Percentiles rank a stretch among this genome's conserved stretches.
These are phyloP conservation scores for Chrysemys picta DNA, from an alignment of 2,113 vertebrate genomes.

Conservation along the genomic window DNA sequence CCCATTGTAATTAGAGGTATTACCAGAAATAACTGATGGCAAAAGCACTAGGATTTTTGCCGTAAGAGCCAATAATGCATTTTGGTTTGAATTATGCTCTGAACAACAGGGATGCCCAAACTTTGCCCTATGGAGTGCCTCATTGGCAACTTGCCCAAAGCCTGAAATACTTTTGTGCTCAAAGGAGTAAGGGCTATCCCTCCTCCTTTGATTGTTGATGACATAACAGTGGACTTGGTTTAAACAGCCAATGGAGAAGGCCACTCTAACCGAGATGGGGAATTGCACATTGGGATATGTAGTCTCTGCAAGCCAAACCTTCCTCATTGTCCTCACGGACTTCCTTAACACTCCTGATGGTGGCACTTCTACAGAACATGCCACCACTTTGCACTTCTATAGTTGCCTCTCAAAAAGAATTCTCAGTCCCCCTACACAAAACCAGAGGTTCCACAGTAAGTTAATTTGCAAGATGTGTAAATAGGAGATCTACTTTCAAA, in stretches of 20 bases:
- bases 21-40: not conserved
- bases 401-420: not conserved
- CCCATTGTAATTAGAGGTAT: not conserved
- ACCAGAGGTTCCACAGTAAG: not conserved
- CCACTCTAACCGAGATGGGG: not conserved
- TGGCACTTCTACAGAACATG: not conserved
- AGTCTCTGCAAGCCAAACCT: not conserved
- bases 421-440: not conserved
- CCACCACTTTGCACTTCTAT: fast-evolving
- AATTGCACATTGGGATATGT: not conserved
- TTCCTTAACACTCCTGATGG: not conserved
- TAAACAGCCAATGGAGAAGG: not conserved
- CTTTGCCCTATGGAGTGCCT: not conserved
- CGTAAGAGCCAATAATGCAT: not conserved
- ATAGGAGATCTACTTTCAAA: not conserved
- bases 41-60: not conserved
- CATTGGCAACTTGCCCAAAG: not conserved
- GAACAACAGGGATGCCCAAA: not conserved
- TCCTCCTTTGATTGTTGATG: not conserved
- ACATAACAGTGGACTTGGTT: not conserved
- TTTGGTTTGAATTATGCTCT: not conserved
- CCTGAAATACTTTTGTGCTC: not conserved
- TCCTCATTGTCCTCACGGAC: not conserved
- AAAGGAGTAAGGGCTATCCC: not conserved
- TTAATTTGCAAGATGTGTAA: fast-evolving